Evolutionary conservation across 2,888 invertebrate species (phyloP).

Genomic region (Eubasilissa splendida): DNA sequence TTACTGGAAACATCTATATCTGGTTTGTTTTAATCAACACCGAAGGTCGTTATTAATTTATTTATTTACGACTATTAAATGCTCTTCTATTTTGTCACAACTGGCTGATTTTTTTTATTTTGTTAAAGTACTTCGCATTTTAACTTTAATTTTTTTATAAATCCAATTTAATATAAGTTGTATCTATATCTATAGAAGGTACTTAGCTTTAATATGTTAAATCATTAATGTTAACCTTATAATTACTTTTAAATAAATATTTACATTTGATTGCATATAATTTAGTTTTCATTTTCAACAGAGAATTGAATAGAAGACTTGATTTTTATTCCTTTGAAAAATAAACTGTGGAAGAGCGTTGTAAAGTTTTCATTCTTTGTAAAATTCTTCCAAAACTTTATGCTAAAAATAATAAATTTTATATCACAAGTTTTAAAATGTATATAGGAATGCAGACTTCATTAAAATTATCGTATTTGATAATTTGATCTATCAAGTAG

Average conservation of each 20-base stretch:
- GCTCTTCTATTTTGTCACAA: conserved; percentile 39
- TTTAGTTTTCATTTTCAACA: conserved; percentile 49
- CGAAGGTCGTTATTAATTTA: background rate
- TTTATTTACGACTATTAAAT: conserved; percentile 41
- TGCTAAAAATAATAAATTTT: conserved; percentile 39
- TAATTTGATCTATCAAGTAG: background rate
- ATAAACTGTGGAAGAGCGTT: conserved; percentile 12
- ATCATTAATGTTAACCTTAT: conserved; percentile 51
- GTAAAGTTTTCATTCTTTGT: conserved; percentile 2
- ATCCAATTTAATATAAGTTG: conserved; percentile 49
- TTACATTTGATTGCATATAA: conserved; percentile 54
- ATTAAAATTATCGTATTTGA: conserved; percentile 13
- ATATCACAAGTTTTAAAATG: conserved; percentile 52
- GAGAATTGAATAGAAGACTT: conserved; percentile 10
- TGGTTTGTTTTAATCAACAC: too few relatives aligned
- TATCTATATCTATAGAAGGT: conserved; percentile 56
- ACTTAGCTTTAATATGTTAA: conserved; percentile 57
- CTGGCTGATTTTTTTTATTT: conserved; percentile 33
- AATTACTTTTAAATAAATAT: conserved; percentile 58
- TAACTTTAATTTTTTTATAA: conserved; percentile 38
- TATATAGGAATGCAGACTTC: conserved; percentile 49
- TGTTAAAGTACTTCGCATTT: conserved; percentile 22
- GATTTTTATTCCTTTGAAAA: conserved; percentile 9
- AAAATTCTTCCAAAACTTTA: conserved; percentile 23
- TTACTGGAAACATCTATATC: too few relatives aligned